Evolutionary conservation across 2,888 invertebrate genomes (phyloP), one percentile per base, ranked within the genome.

Genomic region (Drosophila meridionalis): DNA sequence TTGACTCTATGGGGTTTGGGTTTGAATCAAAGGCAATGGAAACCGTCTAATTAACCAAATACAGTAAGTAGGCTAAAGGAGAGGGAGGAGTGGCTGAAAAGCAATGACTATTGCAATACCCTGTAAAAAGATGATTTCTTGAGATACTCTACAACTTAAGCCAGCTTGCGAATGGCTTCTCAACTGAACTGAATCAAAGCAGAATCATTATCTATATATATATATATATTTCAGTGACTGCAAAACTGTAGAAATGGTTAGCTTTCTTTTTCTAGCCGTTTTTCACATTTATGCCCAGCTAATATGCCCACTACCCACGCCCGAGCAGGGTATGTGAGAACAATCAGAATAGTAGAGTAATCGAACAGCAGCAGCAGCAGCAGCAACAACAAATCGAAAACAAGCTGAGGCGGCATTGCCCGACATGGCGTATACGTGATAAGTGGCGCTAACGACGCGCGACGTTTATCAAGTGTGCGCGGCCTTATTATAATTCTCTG

Each of bases 361-460:
- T 61, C 61, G 43, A 38, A 66, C 26, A 63, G 43, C 48, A 61
- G 36, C 55, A 56, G 42, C 47, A 34, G 30, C 38, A n/a, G 20
- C 45, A 36, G 28, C 47, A 59, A n/a, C 28, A 47, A 52, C 38
- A 36, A 38, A 55, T 55, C 38, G 55, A 50, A 60, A 40, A 57
- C 55, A 65, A 64, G 57, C 69, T 59, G 67, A 56, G 83, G 80
- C 85, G 68, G 73, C 81, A 80, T 79, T 79, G 76, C 67, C 68
- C 77, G 84, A 88, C 90, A 78, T 83, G 89, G 87, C 85, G 90
- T 86, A 86, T 90, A 90, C 90, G 90, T 86, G 85, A 86, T 86
- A 86, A 86, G 85, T 86, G 85, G 85, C 85, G 90, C 87, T 86
- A 86, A 86, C 87, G 89, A 90, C 89, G 90, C 86, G 90, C 80